These are phyloP conservation scores for Noctilio leporinus DNA, from an alignment of 2,113 vertebrate genomes.

Conservation along the genomic window DNA sequence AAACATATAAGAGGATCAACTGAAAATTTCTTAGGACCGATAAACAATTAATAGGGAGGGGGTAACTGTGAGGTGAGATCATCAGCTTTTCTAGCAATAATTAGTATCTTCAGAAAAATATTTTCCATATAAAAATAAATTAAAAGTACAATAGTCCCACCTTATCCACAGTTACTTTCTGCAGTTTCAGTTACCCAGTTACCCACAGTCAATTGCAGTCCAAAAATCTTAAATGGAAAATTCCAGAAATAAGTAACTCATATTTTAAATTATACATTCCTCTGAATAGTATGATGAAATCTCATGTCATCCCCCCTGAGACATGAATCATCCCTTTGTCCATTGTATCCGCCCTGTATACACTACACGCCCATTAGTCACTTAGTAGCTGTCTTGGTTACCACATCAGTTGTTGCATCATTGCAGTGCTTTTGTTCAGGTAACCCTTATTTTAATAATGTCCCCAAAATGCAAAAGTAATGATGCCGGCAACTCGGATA, in stretches of 20 bases:
- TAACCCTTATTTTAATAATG: not conserved
- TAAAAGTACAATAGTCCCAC: not conserved
- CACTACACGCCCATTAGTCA: not conserved
- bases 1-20: not conserved
- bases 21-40: not conserved
- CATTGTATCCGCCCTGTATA: not conserved
- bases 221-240: not conserved
- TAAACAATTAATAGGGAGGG: not conserved
- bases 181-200: not conserved
- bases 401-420: not conserved
- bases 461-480: not conserved
- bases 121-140: not conserved
- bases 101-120: not conserved
- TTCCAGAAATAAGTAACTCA: not conserved
- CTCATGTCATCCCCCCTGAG: not conserved
- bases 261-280: not conserved
- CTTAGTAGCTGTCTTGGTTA: not conserved
- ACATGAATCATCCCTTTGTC: not conserved
- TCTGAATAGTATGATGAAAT: not conserved
- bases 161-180: not conserved
- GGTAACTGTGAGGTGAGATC: not conserved
- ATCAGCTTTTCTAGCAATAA: not conserved
- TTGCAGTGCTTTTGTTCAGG: not conserved
- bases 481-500: not conserved
- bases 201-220: not conserved